Evolutionary conservation across 2,888 invertebrate species (phyloP), one percentile per base, ranked within the genome.

Genomic region (Xestobium rufovillosum): DNA sequence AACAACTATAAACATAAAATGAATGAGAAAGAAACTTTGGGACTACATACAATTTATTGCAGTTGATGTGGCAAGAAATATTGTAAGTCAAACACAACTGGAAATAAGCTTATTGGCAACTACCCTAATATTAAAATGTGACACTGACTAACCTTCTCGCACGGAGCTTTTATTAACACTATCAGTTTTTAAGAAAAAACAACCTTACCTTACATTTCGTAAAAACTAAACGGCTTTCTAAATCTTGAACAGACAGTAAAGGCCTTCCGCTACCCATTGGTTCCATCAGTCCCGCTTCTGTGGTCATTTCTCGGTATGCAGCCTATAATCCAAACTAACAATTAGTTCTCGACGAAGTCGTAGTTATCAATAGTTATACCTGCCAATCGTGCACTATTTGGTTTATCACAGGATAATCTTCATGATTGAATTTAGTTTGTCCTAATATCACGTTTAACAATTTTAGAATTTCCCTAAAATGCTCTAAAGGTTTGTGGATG

Each of bases 171-270:
- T n/a, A n/a, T n/a, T n/a, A n/a, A n/a, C n/a, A n/a, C n/a, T n/a
- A n/a, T n/a, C n/a, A n/a, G n/a, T n/a, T n/a, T n/a, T n/a, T n/a
- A n/a, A n/a, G n/a, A n/a, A n/a, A n/a, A n/a, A n/a, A n/a, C n/a
- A n/a, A n/a, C n/a, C 58, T 59, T 56, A 80, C 80, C 73, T 86
- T 88, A 72, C 88, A 89, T 66, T 86, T 81, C 55, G 89, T 89
- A 69, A 90, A 90, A 52, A 90, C 89, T 61, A 90, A 74, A 53
- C 89, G 72, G 56, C 86, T 84, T 62, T 89, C 89, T 46, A 90
- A 72, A 61, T 90, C 89, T 55, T 86, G 83, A 34, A 89, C 74
- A 9, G 86, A 85, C 3, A 89, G 66, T 42, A 89, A 60, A 0
- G 88, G 88, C 41, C 83, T 76, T 1, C 88, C 88, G 55, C 88